Percentiles rank a stretch among this genome's conserved stretches.
Conservation (phyloP, 64 coral and sea anemone genomes). For the Montipora sp. region DNA sequence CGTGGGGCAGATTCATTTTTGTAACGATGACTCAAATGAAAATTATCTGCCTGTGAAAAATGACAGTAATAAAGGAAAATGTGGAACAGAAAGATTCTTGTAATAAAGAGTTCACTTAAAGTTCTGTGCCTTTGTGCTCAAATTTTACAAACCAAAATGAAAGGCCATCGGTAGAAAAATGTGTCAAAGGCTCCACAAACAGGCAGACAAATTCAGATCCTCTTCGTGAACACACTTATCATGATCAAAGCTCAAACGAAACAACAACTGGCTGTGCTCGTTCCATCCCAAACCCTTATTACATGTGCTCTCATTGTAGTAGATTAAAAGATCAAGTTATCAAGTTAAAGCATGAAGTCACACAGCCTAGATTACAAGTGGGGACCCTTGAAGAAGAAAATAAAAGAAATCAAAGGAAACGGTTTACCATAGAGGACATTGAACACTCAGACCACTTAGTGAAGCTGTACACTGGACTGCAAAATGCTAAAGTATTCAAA, state of each 20-base stretch:
- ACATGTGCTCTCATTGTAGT: slow-evolving; percentile 14
- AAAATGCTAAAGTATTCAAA: slow-evolving; percentile 31
- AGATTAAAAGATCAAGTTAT: not conserved
- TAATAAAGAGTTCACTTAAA: slow-evolving; percentile 7
- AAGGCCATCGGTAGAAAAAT: slow-evolving; percentile 31
- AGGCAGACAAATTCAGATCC: slow-evolving; percentile 32
- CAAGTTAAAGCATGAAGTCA: not conserved
- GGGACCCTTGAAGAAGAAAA: not conserved
- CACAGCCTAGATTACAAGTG: not conserved
- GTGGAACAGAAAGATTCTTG: slow-evolving; percentile 56
- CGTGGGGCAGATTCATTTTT: slow-evolving; percentile 59
- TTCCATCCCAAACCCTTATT: not conserved
- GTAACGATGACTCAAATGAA: not conserved
- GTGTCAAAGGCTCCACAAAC: slow-evolving; percentile 51
- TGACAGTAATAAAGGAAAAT: slow-evolving; percentile 37
- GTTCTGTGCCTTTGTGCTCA: slow-evolving; percentile 17
- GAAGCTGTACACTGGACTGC: slow-evolving; percentile 16
- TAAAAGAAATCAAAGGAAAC: slow-evolving; percentile 12
- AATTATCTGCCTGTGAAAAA: slow-evolving; percentile 46
- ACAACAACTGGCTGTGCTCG: not conserved
- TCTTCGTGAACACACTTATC: slow-evolving; percentile 19
- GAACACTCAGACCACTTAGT: slow-evolving; percentile 28
- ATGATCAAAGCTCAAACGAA: not conserved
- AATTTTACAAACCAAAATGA: slow-evolving; percentile 60
- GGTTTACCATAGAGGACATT: slow-evolving; percentile 29